Evolutionary conservation across 2,888 invertebrate species (phyloP), one percentile per base, ranked within the genome.

Genomic region (Parnassius orleans): DNA sequence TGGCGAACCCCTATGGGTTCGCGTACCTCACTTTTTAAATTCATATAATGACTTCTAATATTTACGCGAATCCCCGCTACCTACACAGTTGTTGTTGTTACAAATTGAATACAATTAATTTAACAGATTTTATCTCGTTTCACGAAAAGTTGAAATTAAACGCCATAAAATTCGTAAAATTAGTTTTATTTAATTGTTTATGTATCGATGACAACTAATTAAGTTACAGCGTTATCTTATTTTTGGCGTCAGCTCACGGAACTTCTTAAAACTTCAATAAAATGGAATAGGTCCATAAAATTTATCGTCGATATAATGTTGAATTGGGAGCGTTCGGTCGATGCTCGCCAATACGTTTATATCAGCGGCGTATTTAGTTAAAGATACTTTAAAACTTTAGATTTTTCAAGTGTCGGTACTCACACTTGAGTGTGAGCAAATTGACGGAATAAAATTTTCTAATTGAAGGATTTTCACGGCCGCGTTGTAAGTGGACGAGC

Each of bases 281-380:
- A 79, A 70, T 71, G 67, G 57, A 67, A 73, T 68, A 69, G 67
- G 67, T 57, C 65, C 70, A 72, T 82, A 80, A 83, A 84, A 52
- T 81, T 83, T 83, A 82, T 79, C 69, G 79, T 72, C 73, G 60
- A 52, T 65, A 60, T 75, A 74, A 77, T 75, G 66, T 65, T 57
- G 66, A 71, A 70, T 68, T 69, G 69, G 65, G 72, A 70, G 60
- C 71, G 64, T 51, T 67, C 73, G 72, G 70, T 73, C 69, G 69
- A 66, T 69, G 70, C 67, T 67, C 67, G 67, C 54, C 54, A 50
- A 65, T 54, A 60, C 51, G 56, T 59, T 57, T 59, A 66, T 60
- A 57, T 59, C 58, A 51, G 57, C 53, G 46, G 42, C 52, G 65
- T 58, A 51, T n/a, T 48, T 56, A 56, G 60, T 60, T 64, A 64